Evolutionary conservation across 2,113 vertebrate species (phyloP), one percentile per base, ranked within the genome.

Genomic region (Mustela nigripes): DNA sequence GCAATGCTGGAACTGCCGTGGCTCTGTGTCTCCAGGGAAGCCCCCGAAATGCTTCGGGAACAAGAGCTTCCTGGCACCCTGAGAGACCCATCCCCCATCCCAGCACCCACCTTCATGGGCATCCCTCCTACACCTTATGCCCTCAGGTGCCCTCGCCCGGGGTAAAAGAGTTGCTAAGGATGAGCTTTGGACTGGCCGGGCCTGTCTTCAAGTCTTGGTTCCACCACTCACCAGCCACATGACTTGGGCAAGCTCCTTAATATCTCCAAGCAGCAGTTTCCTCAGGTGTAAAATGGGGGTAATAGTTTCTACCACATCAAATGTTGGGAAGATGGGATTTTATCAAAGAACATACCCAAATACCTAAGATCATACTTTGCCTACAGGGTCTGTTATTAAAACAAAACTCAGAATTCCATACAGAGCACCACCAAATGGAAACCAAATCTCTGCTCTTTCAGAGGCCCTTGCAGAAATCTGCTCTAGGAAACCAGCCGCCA

Each of bases 301-400:
- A 80, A 79, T 93, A 74, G 53, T 73, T 79, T 39, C 36, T 42
- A n/a, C 21, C 65, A 89, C 48, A 19, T 7, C 33, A 11, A 10
- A 8, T 92, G 1, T 53, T 84, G 71, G 58, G 26, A 94, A 88
- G 60, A 91, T 84, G 16, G 22, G 45, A 39, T 71, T 95, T 91
- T 50, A 86, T 93, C 82, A 91, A 89, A 31, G 19, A 58, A 87
- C 92, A 22, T 28, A 71, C 31, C 95, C 86, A 85, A 86, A 42
- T 86, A 36, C 31, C 45, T 42, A 83, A 87, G 74, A 80, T 10
- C 8, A 7, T 90, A 22, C 71, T 89, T 85, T 91, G 63, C 48
- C 50, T n/a, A 14, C 45, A 73, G 6, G n/a, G 33, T 71, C 76
- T 95, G 19, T 63, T 73, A 87, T 92, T 74, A 63, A 96, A 48